These are phyloP conservation scores for Eustalomyia histrio DNA, from an alignment of 2,888 invertebrate species.

Conservation along the genomic window DNA sequence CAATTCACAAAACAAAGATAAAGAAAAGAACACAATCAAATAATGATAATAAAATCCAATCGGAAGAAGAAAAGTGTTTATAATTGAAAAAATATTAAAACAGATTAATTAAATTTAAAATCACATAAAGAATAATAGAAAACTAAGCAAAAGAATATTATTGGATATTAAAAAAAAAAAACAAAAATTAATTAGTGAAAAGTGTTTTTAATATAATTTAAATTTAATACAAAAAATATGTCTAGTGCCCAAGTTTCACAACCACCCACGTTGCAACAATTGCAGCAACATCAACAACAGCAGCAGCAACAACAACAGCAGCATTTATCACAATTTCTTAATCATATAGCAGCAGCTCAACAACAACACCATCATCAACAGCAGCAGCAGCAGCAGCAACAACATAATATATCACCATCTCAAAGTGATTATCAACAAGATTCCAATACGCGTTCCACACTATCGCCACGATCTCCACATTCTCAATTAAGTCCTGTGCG, in stretches of 20 bases:
- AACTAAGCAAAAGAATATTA: background rate
- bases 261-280: constrained; percentile 71
- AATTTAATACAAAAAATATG: constrained; percentile 73
- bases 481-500: constrained; percentile 69
- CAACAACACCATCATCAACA: constrained; percentile 66
- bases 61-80: constrained; percentile 12
- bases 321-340: constrained; percentile 76
- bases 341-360: constrained; percentile 74
- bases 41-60: background rate
- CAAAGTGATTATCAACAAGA: constrained; percentile 75
- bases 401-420: constrained; percentile 65
- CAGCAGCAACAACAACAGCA: constrained; percentile 72
- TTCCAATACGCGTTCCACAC: constrained; percentile 73
- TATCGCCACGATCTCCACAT: constrained; percentile 71
- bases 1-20: background rate
- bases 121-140: constrained; percentile 32
- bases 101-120: constrained; percentile 34
- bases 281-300: constrained; percentile 66
- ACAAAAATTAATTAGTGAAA: constrained; percentile 17
- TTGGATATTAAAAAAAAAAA: no score
- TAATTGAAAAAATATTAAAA: constrained; percentile 5
- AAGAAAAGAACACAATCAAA: no score
- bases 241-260: constrained; percentile 79
- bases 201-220: constrained; percentile 20
- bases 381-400: constrained; percentile 68